Conservation (phyloP, 2,113 vertebrate species). For the Salvator merianae region DNA sequence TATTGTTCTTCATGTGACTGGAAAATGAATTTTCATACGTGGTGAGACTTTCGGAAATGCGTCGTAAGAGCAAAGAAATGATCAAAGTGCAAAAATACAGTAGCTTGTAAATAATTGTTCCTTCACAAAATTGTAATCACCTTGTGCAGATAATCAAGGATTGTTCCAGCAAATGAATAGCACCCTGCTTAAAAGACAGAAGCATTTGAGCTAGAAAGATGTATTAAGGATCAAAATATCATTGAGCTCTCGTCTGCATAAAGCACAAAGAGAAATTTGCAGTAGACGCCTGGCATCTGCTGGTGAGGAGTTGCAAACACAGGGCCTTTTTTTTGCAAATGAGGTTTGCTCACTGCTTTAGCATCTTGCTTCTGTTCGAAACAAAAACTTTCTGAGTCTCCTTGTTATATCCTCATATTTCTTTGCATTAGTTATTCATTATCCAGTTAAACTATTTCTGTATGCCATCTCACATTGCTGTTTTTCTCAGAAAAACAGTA, state of each 20-base stretch:
- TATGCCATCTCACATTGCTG: fast-evolving
- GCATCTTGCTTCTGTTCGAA: not conserved
- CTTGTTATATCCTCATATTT: not conserved
- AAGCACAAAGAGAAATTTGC: slow-evolving; percentile 57
- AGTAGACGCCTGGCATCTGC: slow-evolving; percentile 81
- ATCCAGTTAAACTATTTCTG: slow-evolving; percentile 1
- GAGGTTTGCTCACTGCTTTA: not conserved
- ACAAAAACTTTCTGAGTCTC: not conserved
- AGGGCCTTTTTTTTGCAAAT: slow-evolving; percentile 15
- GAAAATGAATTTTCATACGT: not conserved
- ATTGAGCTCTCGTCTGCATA: not conserved
- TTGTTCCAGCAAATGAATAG: not conserved
- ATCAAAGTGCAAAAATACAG: not conserved
- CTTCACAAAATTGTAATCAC: not conserved
- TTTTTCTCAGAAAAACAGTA: slow-evolving; percentile 25
- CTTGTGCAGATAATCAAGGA: not conserved
- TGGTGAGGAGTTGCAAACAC: slow-evolving; percentile 58
- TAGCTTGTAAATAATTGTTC: not conserved
- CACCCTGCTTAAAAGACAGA: not conserved
- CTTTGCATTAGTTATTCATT: not conserved
- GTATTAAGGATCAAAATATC: slow-evolving; percentile 31
- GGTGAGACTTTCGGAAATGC: slow-evolving; percentile 14
- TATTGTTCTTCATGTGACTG: not conserved
- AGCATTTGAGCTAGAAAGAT: slow-evolving; percentile 26
- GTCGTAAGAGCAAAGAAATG: not conserved